Conservation (phyloP, 2,797 vertebrate species). For the Phoebastria nigripes region DNA sequence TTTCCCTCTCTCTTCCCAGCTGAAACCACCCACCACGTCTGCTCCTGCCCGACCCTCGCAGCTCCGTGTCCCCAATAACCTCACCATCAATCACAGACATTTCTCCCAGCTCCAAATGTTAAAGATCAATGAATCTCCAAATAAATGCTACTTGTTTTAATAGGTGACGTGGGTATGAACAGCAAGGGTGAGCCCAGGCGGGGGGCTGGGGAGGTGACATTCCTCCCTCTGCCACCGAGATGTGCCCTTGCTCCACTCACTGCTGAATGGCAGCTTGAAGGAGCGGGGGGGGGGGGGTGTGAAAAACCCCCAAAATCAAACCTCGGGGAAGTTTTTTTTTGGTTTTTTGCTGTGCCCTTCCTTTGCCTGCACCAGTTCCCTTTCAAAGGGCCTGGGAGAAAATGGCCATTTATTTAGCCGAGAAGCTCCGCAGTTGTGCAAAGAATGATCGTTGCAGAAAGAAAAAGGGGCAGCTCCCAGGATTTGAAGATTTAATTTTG, state of each 20-base stretch:
- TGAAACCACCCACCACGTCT: neutral
- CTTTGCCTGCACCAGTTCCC: neutral
- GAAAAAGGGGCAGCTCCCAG: neutral
- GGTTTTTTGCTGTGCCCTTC: neutral
- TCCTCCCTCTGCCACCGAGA: conserved; percentile 16
- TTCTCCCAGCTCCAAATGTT: neutral
- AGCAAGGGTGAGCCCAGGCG: neutral
- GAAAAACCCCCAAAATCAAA: neutral
- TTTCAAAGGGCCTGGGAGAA: neutral
- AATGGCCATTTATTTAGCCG: neutral
- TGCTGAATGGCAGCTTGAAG: neutral
- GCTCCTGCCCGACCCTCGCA: neutral
- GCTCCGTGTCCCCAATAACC: accelerated
- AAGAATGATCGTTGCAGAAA: accelerated
- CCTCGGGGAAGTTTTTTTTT: neutral
- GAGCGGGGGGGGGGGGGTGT: no score
- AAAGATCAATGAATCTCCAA: accelerated
- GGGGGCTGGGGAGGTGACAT: neutral
- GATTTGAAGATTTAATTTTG: neutral
- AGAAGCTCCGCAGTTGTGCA: neutral
- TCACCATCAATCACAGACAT: accelerated
- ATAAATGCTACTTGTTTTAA: neutral
- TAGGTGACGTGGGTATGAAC: accelerated
- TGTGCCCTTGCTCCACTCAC: conserved; percentile 33
- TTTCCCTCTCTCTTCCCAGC: neutral